Percentiles rank a stretch among this genome's conserved stretches.
Conservation (phyloP, 53 echinoderm and acorn worm species). For the Stichopus horrens region DNA sequence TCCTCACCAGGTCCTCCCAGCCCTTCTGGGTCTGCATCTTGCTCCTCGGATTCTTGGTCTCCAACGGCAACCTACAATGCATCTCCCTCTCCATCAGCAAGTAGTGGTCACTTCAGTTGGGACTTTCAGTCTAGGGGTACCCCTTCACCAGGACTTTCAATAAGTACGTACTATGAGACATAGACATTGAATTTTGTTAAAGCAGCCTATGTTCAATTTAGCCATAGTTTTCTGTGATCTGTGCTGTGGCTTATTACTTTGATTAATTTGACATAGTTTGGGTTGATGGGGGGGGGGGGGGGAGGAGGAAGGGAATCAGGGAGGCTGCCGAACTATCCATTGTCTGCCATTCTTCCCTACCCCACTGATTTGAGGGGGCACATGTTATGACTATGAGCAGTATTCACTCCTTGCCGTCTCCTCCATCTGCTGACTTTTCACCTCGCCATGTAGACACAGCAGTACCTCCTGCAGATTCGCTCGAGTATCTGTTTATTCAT, state of each 20-base stretch:
- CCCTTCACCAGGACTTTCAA: slow-evolving; percentile 84
- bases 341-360: neutral
- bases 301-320: neutral
- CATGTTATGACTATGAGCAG: neutral
- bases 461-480: too few species aligned
- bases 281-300: too few species aligned
- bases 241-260: too few species aligned
- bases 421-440: too few species aligned
- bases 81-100: slow-evolving; percentile 61
- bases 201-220: too few species aligned
- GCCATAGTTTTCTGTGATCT: too few species aligned
- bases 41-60: neutral
- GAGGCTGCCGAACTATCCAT: neutral
- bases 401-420: too few species aligned
- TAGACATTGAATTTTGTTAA: too few species aligned
- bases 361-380: neutral
- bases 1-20: slow-evolving; percentile 51
- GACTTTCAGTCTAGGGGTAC: slow-evolving; percentile 81
- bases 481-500: too few species aligned
- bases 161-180: slow-evolving; percentile 55
- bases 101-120: slow-evolving; percentile 88
- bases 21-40: slow-evolving; percentile 48
- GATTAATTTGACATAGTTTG: too few species aligned
- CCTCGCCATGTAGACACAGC: too few species aligned
- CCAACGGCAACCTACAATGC: neutral